A percentile compares a stretch with the other conserved stretches of the same genome.
Conservation (phyloP, 2,888 invertebrate species). For the Oxytorus armatus region DNA sequence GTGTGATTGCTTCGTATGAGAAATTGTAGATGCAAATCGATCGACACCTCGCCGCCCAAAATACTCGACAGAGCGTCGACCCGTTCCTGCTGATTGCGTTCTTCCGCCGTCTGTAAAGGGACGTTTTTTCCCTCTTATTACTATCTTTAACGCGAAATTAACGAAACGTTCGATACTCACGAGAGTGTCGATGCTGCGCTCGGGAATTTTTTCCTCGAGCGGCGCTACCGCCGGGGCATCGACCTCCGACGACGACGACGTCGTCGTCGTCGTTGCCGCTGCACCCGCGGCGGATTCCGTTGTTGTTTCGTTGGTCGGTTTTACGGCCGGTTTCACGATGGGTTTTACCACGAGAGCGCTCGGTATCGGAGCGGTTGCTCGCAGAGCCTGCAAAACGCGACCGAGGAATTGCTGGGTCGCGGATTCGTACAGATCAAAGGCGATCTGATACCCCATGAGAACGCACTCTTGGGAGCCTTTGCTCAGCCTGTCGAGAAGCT, state of each 20-base stretch:
- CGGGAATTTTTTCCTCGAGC: constrained; percentile 84
- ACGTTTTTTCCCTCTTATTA: no score
- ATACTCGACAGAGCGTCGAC: constrained; percentile 96
- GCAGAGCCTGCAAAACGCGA: constrained; percentile 92
- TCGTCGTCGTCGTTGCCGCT: neutral
- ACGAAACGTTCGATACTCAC: no score
- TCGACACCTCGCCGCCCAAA: constrained; percentile 97
- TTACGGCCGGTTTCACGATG: constrained; percentile 86
- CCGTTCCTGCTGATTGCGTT: constrained; percentile 93
- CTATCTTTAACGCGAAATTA: no score
- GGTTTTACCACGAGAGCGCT: constrained; percentile 91
- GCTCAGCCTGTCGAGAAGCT: constrained; percentile 95
- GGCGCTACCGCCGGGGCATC: constrained; percentile 70
- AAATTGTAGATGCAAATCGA: constrained; percentile 98
- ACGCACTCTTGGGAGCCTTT: constrained; percentile 91
- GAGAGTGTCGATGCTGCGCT: constrained; percentile 87
- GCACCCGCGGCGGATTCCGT: constrained; percentile 84
- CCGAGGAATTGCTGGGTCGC: constrained; percentile 99
- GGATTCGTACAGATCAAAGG: constrained; percentile 99
- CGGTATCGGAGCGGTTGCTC: constrained; percentile 93
- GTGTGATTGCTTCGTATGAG: constrained; percentile 99
- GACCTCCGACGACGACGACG: neutral
- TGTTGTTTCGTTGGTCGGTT: constrained; percentile 78
- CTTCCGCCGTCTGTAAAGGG: constrained; percentile 91
- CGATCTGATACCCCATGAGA: constrained; percentile 99